phyloP scores from a whole-genome alignment of 1,140 invertebrate genomes.

The Caerostris darwini region DNA sequence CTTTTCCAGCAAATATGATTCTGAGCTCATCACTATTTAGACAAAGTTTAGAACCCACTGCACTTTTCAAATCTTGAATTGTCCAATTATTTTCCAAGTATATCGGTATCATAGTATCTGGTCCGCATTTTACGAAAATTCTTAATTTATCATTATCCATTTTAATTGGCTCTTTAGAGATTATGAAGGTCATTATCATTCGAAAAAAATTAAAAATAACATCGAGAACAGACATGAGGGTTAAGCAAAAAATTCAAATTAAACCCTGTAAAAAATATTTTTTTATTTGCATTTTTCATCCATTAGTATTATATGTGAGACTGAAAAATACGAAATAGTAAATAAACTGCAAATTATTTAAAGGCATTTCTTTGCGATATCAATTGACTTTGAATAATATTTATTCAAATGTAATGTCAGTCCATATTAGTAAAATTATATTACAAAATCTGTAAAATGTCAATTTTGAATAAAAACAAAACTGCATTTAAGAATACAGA shows the following conservation, averaged over 20 bases:
- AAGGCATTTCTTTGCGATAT: no score
- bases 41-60: constrained; percentile 87
- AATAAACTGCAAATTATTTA: no score
- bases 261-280: background rate
- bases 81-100: constrained; percentile 89
- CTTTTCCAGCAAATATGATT: constrained; percentile 93
- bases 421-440: no score
- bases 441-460: no score
- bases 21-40: constrained; percentile 88
- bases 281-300: background rate
- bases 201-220: constrained; percentile 41
- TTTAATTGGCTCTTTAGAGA: background rate
- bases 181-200: constrained; percentile 26
- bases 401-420: no score
- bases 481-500: no score
- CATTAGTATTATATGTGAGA: background rate
- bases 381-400: no score
- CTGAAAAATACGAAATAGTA: no score
- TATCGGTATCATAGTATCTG: constrained; percentile 85
- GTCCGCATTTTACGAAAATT: constrained; percentile 69
- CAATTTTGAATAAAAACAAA: no score
- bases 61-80: constrained; percentile 88
- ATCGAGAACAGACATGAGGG: constrained; percentile 47
- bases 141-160: constrained; percentile 61
- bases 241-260: background rate